Conservation (phyloP, 1,140 invertebrate species). For the Proales similis region DNA sequence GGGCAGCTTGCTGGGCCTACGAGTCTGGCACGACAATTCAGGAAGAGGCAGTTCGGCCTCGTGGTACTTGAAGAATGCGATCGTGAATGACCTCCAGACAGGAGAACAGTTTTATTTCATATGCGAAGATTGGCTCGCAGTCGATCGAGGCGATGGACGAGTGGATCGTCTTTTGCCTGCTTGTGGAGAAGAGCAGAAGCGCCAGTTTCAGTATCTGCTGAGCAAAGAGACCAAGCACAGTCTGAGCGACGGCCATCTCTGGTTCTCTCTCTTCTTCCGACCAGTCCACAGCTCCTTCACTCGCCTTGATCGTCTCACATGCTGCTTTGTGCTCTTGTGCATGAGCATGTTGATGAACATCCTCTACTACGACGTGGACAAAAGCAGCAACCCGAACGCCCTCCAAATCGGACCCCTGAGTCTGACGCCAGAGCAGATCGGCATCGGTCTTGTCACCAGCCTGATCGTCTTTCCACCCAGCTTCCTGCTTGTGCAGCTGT, state of each 20-base stretch:
- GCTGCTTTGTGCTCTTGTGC: constrained; percentile 11
- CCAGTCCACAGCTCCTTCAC: constrained; percentile 19
- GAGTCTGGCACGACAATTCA: constrained; percentile 53
- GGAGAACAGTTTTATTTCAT: constrained; percentile 51
- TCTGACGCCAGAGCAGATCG: constrained; percentile 17
- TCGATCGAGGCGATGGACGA: constrained; percentile 50
- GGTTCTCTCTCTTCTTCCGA: constrained; percentile 4
- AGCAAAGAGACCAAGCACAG: not conserved
- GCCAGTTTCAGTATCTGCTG: not conserved
- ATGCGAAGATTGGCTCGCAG: constrained; percentile 50
- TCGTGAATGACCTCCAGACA: constrained; percentile 50
- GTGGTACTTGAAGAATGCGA: constrained; percentile 51
- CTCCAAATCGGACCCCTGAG: not conserved
- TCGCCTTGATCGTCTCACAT: constrained; percentile 23
- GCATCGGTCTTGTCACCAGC: constrained; percentile 11
- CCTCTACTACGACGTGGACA: constrained; percentile 27
- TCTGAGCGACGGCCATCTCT: constrained; percentile 34
- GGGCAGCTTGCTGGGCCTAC: constrained; percentile 47
- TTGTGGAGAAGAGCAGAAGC: not conserved
- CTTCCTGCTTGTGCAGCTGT: constrained; percentile 5
- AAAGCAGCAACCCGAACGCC: not conserved
- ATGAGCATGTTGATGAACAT: constrained; percentile 25
- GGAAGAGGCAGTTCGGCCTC: constrained; percentile 43
- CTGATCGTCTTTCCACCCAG: not conserved
- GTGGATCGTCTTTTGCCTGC: constrained; percentile 47